Percentiles rank a stretch among this genome's conserved stretches.
Evolutionary conservation across 2,113 vertebrate genomes (phyloP).

Genomic region (Tamias sibiricus): DNA sequence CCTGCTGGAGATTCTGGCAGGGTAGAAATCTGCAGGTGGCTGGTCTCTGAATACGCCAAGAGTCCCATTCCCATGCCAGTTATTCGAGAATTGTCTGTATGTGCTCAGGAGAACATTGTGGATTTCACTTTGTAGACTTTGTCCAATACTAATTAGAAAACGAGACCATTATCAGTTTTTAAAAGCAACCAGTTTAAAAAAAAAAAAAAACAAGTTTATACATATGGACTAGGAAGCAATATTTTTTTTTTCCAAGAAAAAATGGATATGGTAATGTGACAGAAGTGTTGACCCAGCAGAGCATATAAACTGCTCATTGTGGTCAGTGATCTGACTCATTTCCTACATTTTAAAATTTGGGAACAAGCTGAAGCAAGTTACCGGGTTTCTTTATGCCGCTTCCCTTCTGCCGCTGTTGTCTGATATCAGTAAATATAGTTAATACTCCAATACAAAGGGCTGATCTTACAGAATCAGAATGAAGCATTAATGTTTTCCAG

Average conservation of each 20-base stretch:
- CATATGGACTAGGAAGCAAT: neutral
- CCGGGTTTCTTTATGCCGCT: neutral
- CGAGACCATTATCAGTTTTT: constrained; percentile 3
- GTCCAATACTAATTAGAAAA: constrained; percentile 41
- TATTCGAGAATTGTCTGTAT: neutral
- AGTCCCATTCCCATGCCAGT: neutral
- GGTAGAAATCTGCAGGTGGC: neutral
- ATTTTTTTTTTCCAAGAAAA: constrained; percentile 29
- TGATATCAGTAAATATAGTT: neutral
- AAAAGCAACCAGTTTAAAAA: neutral
- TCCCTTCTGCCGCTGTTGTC: neutral
- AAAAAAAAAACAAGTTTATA: neutral
- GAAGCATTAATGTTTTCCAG: neutral
- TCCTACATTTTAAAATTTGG: neutral
- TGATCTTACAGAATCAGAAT: constrained; percentile 25
- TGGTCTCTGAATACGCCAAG: neutral
- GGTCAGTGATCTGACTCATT: neutral
- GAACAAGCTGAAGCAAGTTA: neutral
- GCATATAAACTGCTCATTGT: neutral
- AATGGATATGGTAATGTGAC: neutral
- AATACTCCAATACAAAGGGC: neutral
- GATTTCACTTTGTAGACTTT: constrained; percentile 15
- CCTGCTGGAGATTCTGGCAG: neutral
- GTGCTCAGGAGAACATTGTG: neutral
- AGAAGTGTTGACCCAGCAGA: neutral